Evolutionary conservation across 2,113 vertebrate species (phyloP), one percentile per base, ranked within the genome.

Genomic region (Heliornis fulica): DNA sequence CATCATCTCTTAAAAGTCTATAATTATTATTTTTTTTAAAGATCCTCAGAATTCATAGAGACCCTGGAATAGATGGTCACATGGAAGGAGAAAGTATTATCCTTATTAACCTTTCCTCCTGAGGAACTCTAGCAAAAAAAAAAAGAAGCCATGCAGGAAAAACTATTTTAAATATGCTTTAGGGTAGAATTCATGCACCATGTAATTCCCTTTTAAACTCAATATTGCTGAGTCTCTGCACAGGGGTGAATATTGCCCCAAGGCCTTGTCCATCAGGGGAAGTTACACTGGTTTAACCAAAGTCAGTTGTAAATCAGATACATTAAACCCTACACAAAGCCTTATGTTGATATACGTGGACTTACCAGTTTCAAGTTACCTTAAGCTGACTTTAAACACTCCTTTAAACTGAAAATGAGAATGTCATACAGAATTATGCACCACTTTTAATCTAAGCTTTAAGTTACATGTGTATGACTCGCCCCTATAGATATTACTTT

Each of bases 31-130:
- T 83, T 79, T 85, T 79, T 48, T 75, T 45, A 83, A 83, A 93
- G 46, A 70, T 80, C 34, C 72, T 77, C 31, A 69, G 53, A 89
- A 83, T 85, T 93, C 66, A 77, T 31, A 74, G 43, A 77, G 34
- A 90, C 61, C 40, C 45, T 89, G 48, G 48, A 92, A 82, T 13
- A 93, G 76, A 82, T 9, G 4, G 8, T 96, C 7, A 1, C 66
- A 54, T 83, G 34, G 48, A 90, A 95, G 82, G 32, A 77, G 59
- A 86, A 90, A 88, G 50, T 51, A 86, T 80, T 94, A 88, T 60
- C 75, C 78, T 95, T 93, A 95, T 96, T 94, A 96, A 96, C 68
- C 45, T 96, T 93, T 90, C 46, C 82, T 97, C 82, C 51, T 40
- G 83, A 91, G 59, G 54, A 94, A 91, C 59, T 54, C 18, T 85